Conservation (phyloP, 2,797 vertebrate species). For the Argentina silus region DNA sequence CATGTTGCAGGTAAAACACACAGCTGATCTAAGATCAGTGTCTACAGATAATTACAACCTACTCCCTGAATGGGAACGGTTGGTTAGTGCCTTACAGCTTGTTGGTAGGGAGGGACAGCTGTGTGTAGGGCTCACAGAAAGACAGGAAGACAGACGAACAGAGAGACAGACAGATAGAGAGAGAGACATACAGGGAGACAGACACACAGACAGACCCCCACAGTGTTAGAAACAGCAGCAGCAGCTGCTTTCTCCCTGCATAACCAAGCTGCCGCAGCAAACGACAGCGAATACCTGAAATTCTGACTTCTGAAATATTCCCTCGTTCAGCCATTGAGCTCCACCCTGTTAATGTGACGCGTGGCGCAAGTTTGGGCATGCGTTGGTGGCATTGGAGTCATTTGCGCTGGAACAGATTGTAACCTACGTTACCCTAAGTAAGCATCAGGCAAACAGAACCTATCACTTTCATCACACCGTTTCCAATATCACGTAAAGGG, state of each 20-base stretch:
- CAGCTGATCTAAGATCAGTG: neutral
- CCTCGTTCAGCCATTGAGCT: neutral
- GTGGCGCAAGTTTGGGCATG: conserved; percentile 27
- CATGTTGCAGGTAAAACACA: neutral
- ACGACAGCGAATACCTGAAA: conserved; percentile 61
- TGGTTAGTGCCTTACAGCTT: neutral
- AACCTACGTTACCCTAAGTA: too few relatives aligned
- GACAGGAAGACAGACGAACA: conserved; percentile 28
- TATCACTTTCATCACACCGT: too few relatives aligned
- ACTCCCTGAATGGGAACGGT: neutral
- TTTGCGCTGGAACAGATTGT: conserved; percentile 26
- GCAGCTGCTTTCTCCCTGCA: conserved; percentile 75
- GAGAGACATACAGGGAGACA: conserved; percentile 27
- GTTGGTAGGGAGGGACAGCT: neutral
- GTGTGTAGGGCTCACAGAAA: neutral
- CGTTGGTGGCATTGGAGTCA: conserved; percentile 30
- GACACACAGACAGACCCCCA: conserved; percentile 27
- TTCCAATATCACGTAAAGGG: too few relatives aligned
- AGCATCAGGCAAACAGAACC: too few relatives aligned
- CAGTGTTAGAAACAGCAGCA: conserved; percentile 63
- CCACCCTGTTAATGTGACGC: conserved; percentile 1
- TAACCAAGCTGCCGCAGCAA: conserved; percentile 72
- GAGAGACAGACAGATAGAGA: conserved; percentile 7
- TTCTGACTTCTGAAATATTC: conserved; percentile 50
- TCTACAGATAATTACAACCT: neutral